Evolutionary conservation across 1,140 invertebrate genomes (phyloP).

Genomic region (Caenorhabditis inopinata): DNA sequence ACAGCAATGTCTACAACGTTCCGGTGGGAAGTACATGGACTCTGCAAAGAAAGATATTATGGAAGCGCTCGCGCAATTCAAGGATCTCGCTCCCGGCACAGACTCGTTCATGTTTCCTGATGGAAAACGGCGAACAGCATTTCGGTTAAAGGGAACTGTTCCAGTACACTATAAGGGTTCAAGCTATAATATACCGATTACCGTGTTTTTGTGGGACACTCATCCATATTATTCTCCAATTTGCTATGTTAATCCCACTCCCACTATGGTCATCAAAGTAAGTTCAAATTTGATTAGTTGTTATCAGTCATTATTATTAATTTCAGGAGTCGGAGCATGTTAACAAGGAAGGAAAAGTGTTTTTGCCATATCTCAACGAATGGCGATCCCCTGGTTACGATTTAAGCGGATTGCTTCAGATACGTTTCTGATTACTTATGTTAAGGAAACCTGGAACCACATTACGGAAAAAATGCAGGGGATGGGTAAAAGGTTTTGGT

Average conservation of each 20-base stretch:
- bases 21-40: constrained; percentile 78
- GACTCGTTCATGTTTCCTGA: constrained; percentile 70
- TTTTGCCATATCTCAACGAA: constrained; percentile 91
- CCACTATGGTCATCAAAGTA: constrained; percentile 87
- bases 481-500: too few relatives aligned
- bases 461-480: background rate
- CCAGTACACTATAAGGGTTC: constrained; percentile 70
- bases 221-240: constrained; percentile 96
- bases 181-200: constrained; percentile 92
- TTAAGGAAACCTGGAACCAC: background rate
- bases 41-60: constrained; percentile 76
- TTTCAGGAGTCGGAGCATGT: constrained; percentile 40
- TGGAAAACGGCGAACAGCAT: constrained; percentile 40
- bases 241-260: constrained; percentile 92
- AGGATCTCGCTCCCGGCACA: constrained; percentile 73
- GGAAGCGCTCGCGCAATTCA: constrained; percentile 75
- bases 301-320: background rate
- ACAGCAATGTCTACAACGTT: constrained; percentile 4
- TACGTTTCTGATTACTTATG: constrained; percentile 43
- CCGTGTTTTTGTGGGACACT: constrained; percentile 92
- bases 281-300: background rate
- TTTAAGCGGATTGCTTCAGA: constrained; percentile 59
- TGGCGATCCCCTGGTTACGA: constrained; percentile 79
- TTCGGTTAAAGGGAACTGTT: constrained; percentile 57
- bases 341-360: constrained; percentile 82